Conservation (phyloP, 2,113 vertebrate species). For the Rallus limicola region DNA sequence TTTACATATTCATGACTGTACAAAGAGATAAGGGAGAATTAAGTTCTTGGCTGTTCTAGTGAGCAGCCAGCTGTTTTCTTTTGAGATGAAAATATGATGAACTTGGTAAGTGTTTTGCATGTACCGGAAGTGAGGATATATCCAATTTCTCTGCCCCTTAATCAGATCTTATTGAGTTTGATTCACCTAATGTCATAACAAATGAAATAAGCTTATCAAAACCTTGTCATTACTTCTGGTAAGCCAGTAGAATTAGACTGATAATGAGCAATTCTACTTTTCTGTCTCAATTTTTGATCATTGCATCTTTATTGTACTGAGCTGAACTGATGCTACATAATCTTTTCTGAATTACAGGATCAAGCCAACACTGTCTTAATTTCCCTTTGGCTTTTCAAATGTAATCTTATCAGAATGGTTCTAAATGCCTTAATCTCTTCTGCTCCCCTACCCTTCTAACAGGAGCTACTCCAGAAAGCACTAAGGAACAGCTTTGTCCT, state of each 20-base stretch:
- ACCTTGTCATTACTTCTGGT: background rate
- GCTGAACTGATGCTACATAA: background rate
- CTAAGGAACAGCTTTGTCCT: background rate
- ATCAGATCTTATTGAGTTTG: background rate
- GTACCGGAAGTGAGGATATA: background rate
- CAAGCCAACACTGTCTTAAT: background rate
- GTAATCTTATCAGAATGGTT: background rate
- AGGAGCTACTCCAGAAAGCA: background rate
- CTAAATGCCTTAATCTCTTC: background rate
- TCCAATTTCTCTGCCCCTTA: background rate
- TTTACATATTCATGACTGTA: background rate
- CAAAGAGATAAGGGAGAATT: background rate
- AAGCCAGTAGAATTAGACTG: background rate
- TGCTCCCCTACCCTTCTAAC: rapidly evolving
- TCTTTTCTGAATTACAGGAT: background rate
- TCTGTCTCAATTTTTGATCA: background rate
- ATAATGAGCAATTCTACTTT: background rate
- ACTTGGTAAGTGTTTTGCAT: background rate
- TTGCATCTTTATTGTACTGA: background rate
- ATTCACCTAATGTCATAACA: background rate
- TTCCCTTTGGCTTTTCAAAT: constrained; percentile 21
- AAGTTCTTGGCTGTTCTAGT: background rate
- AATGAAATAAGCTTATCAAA: background rate
- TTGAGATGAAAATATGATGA: background rate
- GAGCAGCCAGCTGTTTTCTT: background rate